Base-by-base conservation (phyloP, 2,888 invertebrate genomes). In the Stegophylla sp. region DNA sequence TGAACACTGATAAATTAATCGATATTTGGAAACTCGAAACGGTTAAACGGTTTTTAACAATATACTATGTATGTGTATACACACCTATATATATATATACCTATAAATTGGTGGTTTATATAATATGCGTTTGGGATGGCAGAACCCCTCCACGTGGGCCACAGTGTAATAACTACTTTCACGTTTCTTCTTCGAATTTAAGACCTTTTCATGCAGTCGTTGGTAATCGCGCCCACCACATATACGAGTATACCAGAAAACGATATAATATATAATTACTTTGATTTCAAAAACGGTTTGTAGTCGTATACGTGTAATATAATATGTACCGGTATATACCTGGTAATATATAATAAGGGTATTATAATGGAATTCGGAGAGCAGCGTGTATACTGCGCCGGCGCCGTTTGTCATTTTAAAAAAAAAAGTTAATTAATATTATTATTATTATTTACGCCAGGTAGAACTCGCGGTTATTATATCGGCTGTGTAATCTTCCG, bases 341-440 rank as follows among this genome's bases (percentile, higher is more conserved):
- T 4, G 7, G 51, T 20, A 23, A 12, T 43, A 56, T 56, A 56
- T 72, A 43, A 56, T 56, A 56, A 20, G 10, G 12, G 20, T 56
- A 56, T 4, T 59, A 26, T 73, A 59, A 73, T 73, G 59, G 59
- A 73, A 73, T 73, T 73, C 28, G 59, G 45, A 45, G n/a, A 13
- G n/a, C 26, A 41, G 17, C 41, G 10, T 12, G 59, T 28, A 2
- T 20, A 20, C 12, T 15, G 51, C n/a, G n/a, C n/a, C 74, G 63
- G 28, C 77, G 81, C 76, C 75, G 26, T 81, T 74, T 82, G 71
- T 74, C 48, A 71, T 64, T 66, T 43, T 12, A 20, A 74, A 77
- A 41, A 75, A 20, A 74, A 77, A 41, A 75, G 61, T 66, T 76
- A 56, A 76, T 76, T 76, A 66, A 43, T 76, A 53, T 76, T 64